A percentile compares a stretch with the other conserved stretches of the same genome.
These are phyloP conservation scores for Odobenus rosmarus DNA, from an alignment of 2,113 vertebrate genomes.

Conservation along the genomic window DNA sequence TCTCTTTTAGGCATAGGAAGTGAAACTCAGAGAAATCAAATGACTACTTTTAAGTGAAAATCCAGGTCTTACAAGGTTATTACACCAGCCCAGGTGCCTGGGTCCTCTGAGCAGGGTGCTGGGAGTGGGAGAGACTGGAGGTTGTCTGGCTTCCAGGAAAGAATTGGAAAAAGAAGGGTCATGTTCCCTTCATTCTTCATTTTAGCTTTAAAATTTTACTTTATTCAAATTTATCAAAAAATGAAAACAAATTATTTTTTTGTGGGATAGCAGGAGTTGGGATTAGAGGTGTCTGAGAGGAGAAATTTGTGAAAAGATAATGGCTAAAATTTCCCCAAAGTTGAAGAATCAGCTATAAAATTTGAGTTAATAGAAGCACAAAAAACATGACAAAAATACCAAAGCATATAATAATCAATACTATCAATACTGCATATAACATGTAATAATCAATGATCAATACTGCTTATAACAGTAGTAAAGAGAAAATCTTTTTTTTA, in stretches of 20 bases:
- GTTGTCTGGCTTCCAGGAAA: neutral
- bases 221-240: neutral
- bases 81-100: too few relatives aligned
- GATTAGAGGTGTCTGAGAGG: neutral
- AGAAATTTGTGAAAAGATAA: neutral
- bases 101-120: neutral
- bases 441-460: neutral
- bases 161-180: neutral
- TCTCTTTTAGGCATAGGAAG: neutral
- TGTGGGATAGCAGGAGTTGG: neutral
- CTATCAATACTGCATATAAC: neutral
- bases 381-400: neutral
- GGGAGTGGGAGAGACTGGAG: neutral
- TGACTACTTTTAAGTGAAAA: neutral
- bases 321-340: neutral
- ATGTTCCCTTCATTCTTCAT: neutral
- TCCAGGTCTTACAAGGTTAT: neutral
- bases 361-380: neutral
- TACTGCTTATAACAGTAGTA: neutral
- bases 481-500: neutral
- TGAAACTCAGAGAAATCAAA: neutral
- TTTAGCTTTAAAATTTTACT: neutral
- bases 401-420: neutral
- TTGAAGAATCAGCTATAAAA: neutral
- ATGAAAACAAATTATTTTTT: neutral